Base-by-base conservation (phyloP, 2,888 invertebrate species). In the Aphrophora alni region DNA sequence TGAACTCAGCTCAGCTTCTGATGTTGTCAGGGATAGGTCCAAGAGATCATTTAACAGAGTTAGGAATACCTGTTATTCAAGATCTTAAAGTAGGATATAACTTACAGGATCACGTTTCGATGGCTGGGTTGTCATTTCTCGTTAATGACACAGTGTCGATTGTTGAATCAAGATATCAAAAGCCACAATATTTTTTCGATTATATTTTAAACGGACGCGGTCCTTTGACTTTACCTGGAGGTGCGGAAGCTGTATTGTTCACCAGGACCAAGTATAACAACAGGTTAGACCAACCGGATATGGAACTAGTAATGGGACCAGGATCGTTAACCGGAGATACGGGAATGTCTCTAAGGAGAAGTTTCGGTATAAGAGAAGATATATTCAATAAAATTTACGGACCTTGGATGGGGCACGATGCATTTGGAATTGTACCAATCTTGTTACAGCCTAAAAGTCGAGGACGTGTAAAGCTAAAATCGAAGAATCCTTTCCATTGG, bases 1-100 rank as follows among this genome's bases (percentile, higher is more conserved):
- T 98, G 83, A 95, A 95, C 85, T 95, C 96, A 0, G 97, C 98
- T 0, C 97, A 98, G 87, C 87, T 98, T 1, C 90, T 98, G 12
- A 95, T 98, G 95, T 88, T 98, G 5, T 96, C 96, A 7, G 97
- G 97, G 0, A 87, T 91, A 5, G 89, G 89, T 7, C 89, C 89
- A 1, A 85, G 84, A 17, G 85, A 86, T 5, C 89, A 89, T 81
- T 85, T 89, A 3, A 73, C 86, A 21, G 85, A 87, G 78, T 85
- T 89, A 28, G 88, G 86, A 77, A 88, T 89, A 17, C 87, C 87
- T 1, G 87, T 89, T 0, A 82, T 89, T 10, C 84, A 86, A 4
- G 87, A 90, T 84, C 85, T 89, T 12, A 87, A 87, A 2, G 89
- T 89, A 1, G 90, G 90, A 14, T 83, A 87, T 77, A 89, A 89